phyloP scores from a whole-genome alignment of 2,888 invertebrate species.

The Sepiola atlantica region DNA sequence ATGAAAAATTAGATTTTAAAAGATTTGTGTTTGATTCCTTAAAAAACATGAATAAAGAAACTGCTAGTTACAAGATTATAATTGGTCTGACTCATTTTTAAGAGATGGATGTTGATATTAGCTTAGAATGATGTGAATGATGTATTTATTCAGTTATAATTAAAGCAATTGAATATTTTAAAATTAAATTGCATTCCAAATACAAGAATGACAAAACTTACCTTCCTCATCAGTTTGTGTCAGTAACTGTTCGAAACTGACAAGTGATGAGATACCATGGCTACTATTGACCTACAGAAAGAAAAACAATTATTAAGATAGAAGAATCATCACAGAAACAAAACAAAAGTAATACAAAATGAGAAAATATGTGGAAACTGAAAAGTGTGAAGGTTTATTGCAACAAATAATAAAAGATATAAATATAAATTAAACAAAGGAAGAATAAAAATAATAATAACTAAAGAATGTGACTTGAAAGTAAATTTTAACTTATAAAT shows the following conservation, averaged over 20 bases:
- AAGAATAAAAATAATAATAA: too few species aligned
- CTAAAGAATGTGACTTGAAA: too few species aligned
- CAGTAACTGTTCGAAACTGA: conserved; percentile 46
- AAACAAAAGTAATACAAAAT: background rate
- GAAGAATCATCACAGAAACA: background rate
- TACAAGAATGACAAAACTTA: background rate
- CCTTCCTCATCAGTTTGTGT: conserved; percentile 35
- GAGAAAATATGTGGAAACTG: background rate
- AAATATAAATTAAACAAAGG: too few species aligned
- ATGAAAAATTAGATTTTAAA: background rate
- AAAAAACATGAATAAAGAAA: background rate
- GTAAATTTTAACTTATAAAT: too few species aligned
- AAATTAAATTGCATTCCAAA: background rate
- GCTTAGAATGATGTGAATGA: background rate
- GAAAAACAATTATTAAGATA: background rate
- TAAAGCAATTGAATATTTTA: background rate
- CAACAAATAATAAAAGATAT: too few species aligned
- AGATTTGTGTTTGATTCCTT: background rate
- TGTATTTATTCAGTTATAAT: background rate
- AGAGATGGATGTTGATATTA: too few species aligned
- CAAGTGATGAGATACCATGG: conserved; percentile 41
- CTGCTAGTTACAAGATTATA: background rate
- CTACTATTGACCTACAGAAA: conserved; percentile 1
- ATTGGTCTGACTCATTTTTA: background rate
- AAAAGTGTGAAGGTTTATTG: too few species aligned